A percentile compares a stretch with the other conserved stretches of the same genome.
phyloP scores from a whole-genome alignment of 2,113 vertebrate genomes.

The Hemibagrus wyckioides region DNA sequence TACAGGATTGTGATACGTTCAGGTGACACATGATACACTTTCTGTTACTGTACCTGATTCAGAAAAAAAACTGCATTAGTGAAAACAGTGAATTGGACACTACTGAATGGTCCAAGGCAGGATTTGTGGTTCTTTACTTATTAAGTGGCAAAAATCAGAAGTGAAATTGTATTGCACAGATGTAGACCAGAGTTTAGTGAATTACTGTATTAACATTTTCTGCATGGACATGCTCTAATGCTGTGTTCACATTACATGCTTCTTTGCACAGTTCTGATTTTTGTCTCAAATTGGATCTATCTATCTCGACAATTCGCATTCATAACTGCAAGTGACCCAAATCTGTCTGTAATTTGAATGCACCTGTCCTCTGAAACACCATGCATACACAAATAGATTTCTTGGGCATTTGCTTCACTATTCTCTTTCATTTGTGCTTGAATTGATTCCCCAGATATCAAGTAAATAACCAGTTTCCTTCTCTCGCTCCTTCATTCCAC shows the following conservation, averaged over 20 bases:
- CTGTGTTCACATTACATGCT: neutral
- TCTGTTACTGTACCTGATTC: neutral
- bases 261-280: neutral
- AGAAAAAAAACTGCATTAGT: neutral
- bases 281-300: neutral
- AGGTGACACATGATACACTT: neutral
- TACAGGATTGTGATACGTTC: neutral
- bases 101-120: neutral
- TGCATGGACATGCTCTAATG: neutral
- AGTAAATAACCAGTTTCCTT: neutral
- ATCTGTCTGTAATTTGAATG: constrained; percentile 11
- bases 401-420: neutral
- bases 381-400: neutral
- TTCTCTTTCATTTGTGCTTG: neutral
- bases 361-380: neutral
- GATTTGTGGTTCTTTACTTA: neutral
- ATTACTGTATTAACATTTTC: neutral
- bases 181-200: neutral
- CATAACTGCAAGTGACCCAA: neutral
- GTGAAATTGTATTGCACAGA: neutral
- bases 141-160: neutral
- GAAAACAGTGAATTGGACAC: neutral
- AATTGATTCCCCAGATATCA: neutral
- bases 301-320: neutral
- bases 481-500: neutral